Evolutionary conservation across 2,113 vertebrate species (phyloP).

Genomic region (Malurus cyaneus): DNA sequence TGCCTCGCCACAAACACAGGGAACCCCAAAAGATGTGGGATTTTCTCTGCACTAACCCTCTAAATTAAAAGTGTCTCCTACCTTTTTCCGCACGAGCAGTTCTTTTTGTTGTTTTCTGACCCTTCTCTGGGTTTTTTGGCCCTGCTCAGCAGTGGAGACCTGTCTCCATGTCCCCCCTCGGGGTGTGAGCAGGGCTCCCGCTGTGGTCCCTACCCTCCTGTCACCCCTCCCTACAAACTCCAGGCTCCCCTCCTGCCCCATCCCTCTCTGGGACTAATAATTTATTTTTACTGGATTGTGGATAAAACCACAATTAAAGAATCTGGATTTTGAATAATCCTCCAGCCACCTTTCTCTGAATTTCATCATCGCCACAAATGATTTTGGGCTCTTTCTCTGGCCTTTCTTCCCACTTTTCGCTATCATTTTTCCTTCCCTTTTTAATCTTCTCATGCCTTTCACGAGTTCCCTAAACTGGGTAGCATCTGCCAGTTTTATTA

Average conservation of each 20-base stretch:
- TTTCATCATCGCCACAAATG: not conserved
- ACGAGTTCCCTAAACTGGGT: not conserved
- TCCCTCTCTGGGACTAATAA: not conserved
- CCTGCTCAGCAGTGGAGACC: not conserved
- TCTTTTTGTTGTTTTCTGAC: not conserved
- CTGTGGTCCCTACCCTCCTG: not conserved
- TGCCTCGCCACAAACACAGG: not conserved
- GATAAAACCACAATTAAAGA: not conserved
- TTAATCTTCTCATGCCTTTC: not conserved
- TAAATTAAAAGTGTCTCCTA: accelerated
- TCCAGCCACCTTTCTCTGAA: not conserved
- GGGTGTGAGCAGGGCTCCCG: not conserved
- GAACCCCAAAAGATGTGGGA: accelerated
- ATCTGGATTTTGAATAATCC: not conserved
- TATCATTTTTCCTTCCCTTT: not conserved
- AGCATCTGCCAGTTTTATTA: constrained; percentile 62
- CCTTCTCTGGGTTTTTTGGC: not conserved
- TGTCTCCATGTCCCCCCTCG: accelerated
- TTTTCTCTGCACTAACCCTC: not conserved
- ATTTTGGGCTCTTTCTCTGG: not conserved
- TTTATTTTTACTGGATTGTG: constrained; percentile 10
- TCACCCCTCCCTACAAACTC: not conserved
- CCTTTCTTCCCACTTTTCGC: not conserved
- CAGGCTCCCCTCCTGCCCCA: not conserved
- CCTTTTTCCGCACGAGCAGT: accelerated